Evolutionary conservation across 1,140 invertebrate genomes (phyloP), one percentile per base, ranked within the genome.

Genomic region (Leptinotarsa defecta): DNA sequence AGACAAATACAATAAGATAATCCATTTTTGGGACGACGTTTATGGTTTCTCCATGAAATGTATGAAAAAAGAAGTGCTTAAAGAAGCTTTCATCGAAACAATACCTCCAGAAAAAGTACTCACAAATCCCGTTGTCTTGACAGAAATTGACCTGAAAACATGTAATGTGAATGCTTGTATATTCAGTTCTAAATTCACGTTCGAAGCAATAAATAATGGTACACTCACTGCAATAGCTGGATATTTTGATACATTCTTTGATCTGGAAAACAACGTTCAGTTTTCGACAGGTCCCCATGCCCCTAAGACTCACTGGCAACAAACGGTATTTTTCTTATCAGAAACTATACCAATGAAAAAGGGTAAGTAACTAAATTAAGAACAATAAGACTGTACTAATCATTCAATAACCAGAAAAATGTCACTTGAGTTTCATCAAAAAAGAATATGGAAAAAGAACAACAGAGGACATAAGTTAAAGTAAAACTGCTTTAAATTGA

Each of bases 21-120:
- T 96, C 2, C 89, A 90, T 84, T 98, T 96, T 86, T 99, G 98
- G 98, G 93, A 96, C 19, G 91, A 97, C 88, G 97, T 99, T 0
- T 99, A 99, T 84, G 97, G 96, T 1, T 98, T 96, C 84, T 95
- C 97, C 87, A 99, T 99, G 98, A 93, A 92, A 76, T 95, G 93
- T 80, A 95, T 99, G 90, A 94, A 95, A 82, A 90, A 91, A 48
- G 93, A 97, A 80, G 96, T 96, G 1, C 89, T 98, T 1, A 89
- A 91, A 78, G 97, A 99, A 87, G 95, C 97, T 0, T 91, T 94
- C 34, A 92, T 99, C 64, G 95, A 98, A 80, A 88, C 94, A 71
- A 94, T 98, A 2, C 90, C 93, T 75, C 84, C 88, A 2, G 90
- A 94, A 68, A 87, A 92, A 81, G 89, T 98, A 68, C 89, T 97